Base-by-base conservation (phyloP, 2,797 vertebrate species). In the Pseudomugil gertrudae region DNA sequence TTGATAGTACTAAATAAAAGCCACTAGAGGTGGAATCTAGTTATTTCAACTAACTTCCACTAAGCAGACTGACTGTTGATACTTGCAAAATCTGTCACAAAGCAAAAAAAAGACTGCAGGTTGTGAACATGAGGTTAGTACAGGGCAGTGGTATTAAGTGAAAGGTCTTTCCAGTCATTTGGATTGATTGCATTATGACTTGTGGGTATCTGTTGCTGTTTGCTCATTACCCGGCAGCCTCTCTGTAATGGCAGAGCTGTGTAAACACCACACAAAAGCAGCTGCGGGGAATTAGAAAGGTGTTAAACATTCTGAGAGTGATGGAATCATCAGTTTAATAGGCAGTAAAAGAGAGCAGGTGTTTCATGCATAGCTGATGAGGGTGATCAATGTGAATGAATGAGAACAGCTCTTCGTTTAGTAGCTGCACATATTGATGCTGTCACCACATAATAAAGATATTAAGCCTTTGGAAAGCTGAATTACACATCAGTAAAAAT, bases 341-440 rank as follows among this genome's bases (percentile, higher is more conserved):
- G 57, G 65, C 66, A 69, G 62, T 79, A 83, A 77, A 76, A 64
- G 79, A 66, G 69, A 83, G 80, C 85, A 83, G 81, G 72, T 87
- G 84, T 85, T 88, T 83, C 83, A 91, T 88, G 81, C 90, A 86
- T 81, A 74, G 76, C 78, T 78, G 81, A 85, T 80, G 80, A 86
- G 26, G 13, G 17, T 13, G 17, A 83, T 90, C 85, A 81, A 88
- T 89, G 66, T 76, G 67, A 81, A 81, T 67, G 67, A 81, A 78
- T 64, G 67, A 80, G 79, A 32, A 78, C 63, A 80, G 74, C 33
- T 1, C 5, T 47, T 73, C 24, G 32, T 66, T 83, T 64, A 55
- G 56, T 55, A 79, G 70, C 73, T 1, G 59, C 57, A 30, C 35
- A 53, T 47, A 38, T 53, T 54, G 79, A 84, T 15, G 27, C n/a